These are phyloP conservation scores for Drepana arcuata DNA, from an alignment of 1,140 invertebrate genomes.

Conservation along the genomic window DNA sequence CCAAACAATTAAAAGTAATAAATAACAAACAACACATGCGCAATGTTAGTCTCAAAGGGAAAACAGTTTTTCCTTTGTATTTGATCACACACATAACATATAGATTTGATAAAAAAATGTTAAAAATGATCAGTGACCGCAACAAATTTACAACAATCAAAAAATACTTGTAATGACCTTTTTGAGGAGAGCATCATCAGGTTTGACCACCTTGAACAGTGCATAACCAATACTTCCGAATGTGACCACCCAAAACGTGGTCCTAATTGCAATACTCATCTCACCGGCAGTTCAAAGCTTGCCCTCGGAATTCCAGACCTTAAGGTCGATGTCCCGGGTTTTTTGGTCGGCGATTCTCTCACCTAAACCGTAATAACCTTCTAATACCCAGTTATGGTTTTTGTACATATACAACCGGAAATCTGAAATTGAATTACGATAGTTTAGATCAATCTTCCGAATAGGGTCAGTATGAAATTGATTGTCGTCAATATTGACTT, in stretches of 20 bases:
- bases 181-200: constrained; percentile 70
- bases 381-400: constrained; percentile 74
- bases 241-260: constrained; percentile 72
- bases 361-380: constrained; percentile 75
- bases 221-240: constrained; percentile 72
- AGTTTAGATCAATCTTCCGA: too few species aligned
- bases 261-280: constrained; percentile 66
- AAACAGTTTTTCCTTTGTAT: too few species aligned
- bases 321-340: constrained; percentile 66
- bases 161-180: constrained; percentile 55
- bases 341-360: constrained; percentile 70
- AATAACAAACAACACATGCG: constrained; percentile 9
- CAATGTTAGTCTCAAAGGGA: constrained; percentile 7
- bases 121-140: constrained; percentile 36
- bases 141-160: too few species aligned
- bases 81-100: too few species aligned
- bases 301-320: constrained; percentile 66
- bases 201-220: constrained; percentile 69
- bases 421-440: constrained; percentile 68
- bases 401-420: constrained; percentile 74
- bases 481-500: too few species aligned
- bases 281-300: constrained; percentile 60
- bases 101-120: too few species aligned
- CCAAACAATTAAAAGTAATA: not conserved
- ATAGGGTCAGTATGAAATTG: too few species aligned